Base-by-base conservation (phyloP, 2,113 vertebrate genomes). In the Larimichthys crocea region DNA sequence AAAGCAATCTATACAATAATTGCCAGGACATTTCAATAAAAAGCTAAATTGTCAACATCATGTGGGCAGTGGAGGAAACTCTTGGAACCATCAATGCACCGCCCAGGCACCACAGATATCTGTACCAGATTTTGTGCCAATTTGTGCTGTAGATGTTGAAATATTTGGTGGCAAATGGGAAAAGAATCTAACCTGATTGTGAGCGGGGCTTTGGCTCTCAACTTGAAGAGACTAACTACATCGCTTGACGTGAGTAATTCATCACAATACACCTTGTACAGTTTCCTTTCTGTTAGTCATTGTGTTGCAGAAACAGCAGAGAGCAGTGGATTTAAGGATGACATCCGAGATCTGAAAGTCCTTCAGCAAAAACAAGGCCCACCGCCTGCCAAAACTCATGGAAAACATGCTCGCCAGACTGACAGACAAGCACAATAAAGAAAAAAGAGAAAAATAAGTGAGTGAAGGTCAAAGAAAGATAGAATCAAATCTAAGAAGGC, bases 261-360 rank as follows among this genome's bases (percentile, higher is more conserved):
- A 62, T 63, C 35, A 53, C 48, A 4, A 22, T 15, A 3, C 52
- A 31, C 14, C 49, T 55, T 62, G 60, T 29, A 24, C 26, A 44
- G 56, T 50, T 17, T 3, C 19, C 17, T n/a, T 11, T 62, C 11
- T 29, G 24, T 56, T 7, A 17, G 19, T 61, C 46, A 16, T 5
- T 26, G 48, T 53, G 31, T 42, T 14, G 17, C 56, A 16, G 16
- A 26, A 7, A 46, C 12, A 61, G 22, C 24, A 26, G 20, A 49
- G 46, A 48, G 3, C 1, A 2, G 10, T 11, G 26, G 40, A 44
- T 68, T 83, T 52, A 67, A n/a, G 22, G 57, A 49, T 65, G 49
- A 71, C 50, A 56, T 61, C 53, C 40, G 2, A 73, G 73, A 87
- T 66, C 49, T 73, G 22, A 80, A 50, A 62, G 24, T 53, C 42